These are phyloP conservation scores for Parapristionchus giblindavisi DNA, from an alignment of 2,888 invertebrate species.

Conservation along the genomic window DNA sequence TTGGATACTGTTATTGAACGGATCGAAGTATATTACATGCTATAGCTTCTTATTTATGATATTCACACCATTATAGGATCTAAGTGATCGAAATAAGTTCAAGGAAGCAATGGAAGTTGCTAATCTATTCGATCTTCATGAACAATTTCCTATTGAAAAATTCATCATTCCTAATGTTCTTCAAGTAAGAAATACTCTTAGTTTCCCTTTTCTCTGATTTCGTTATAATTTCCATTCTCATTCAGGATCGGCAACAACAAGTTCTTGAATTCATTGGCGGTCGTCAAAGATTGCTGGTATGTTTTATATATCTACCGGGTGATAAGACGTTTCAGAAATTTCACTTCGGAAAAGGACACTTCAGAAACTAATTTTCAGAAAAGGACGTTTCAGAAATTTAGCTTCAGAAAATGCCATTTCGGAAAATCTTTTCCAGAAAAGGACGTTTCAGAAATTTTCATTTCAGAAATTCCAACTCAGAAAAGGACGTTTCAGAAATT, in stretches of 20 bases:
- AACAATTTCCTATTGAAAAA: background rate
- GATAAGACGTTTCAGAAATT: no score
- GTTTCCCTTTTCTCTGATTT: background rate
- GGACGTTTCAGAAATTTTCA: no score
- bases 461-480: no score
- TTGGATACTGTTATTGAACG: background rate
- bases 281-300: background rate
- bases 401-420: no score
- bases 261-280: constrained; percentile 2
- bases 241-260: constrained; percentile 1
- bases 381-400: no score
- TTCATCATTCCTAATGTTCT: constrained; percentile 26
- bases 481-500: no score
- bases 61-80: constrained; percentile 5
- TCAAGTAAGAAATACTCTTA: background rate
- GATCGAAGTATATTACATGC: background rate
- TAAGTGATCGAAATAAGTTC: no score
- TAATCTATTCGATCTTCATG: constrained; percentile 5
- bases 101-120: constrained; percentile 25
- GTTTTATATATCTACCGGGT: no score
- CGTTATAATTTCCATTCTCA: background rate
- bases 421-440: no score
- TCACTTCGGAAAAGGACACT: no score
- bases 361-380: no score
- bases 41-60: background rate